Evolutionary conservation across 2,797 vertebrate genomes (phyloP).

Genomic region (Sebastes kiyomatsui): DNA sequence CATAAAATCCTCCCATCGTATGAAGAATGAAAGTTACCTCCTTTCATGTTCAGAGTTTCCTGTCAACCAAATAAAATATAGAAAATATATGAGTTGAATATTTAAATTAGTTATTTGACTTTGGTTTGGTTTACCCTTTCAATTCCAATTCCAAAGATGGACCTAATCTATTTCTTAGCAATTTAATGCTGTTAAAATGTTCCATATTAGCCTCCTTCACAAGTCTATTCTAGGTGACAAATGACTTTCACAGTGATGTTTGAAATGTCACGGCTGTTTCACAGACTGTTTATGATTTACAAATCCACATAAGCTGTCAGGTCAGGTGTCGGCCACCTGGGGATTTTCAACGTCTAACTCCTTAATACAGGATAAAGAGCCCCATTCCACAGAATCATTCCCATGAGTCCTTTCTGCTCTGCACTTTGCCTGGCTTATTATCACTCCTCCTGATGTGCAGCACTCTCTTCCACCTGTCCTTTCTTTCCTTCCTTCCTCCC

Average conservation of each 20-base stretch:
- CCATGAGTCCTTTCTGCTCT: slow-evolving; percentile 61
- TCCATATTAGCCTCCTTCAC: background rate
- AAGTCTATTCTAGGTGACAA: background rate
- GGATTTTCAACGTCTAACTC: background rate
- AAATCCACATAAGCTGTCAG: background rate
- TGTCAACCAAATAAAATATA: background rate
- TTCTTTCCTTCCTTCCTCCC: slow-evolving; percentile 5
- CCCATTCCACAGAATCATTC: slow-evolving; percentile 43
- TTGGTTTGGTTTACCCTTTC: background rate
- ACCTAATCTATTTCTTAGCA: background rate
- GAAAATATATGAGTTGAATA: background rate
- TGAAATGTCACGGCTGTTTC: background rate
- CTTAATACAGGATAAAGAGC: slow-evolving; percentile 7
- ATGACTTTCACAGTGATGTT: background rate
- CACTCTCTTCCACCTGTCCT: slow-evolving; percentile 52
- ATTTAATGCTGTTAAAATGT: background rate
- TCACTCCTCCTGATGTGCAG: slow-evolving; percentile 68
- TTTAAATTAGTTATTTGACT: background rate
- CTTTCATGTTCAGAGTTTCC: background rate
- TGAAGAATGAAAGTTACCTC: background rate
- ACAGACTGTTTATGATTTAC: background rate
- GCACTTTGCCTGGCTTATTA: slow-evolving; percentile 67
- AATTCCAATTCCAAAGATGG: background rate
- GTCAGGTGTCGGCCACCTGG: background rate
- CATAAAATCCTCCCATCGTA: background rate